Percentiles rank a stretch among this genome's conserved stretches.
Conservation (phyloP, 2,797 vertebrate genomes). For the Eulemur mongoz region DNA sequence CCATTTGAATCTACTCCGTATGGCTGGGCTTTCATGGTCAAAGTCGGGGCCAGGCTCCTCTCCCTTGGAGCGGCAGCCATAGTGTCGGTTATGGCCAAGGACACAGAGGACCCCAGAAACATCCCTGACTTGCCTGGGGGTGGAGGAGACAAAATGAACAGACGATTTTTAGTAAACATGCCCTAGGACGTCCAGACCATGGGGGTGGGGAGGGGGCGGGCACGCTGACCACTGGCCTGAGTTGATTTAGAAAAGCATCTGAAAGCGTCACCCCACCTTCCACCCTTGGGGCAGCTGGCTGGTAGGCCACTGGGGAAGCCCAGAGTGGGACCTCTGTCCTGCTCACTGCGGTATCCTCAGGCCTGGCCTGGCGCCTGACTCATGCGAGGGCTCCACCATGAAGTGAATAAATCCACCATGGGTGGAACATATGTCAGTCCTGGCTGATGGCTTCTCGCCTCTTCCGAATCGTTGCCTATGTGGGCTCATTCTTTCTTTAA, state of each 20-base stretch:
- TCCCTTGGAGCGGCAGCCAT: constrained; percentile 83
- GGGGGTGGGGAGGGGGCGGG: too few species aligned
- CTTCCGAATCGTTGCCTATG: background rate
- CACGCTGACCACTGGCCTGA: background rate
- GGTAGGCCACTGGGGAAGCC: background rate
- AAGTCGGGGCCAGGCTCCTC: constrained; percentile 83
- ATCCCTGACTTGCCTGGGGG: constrained; percentile 87
- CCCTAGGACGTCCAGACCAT: background rate
- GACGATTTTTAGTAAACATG: background rate
- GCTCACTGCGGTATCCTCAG: background rate
- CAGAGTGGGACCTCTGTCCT: background rate
- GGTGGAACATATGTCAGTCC: background rate
- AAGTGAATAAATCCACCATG: background rate
- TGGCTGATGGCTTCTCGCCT: background rate
- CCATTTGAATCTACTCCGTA: constrained; percentile 85
- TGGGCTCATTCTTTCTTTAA: background rate
- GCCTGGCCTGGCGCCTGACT: background rate
- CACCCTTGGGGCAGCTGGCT: background rate
- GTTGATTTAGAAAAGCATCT: background rate
- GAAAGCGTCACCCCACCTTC: background rate
- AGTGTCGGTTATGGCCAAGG: constrained; percentile 90
- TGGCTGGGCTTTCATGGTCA: constrained; percentile 88
- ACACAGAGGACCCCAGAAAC: constrained; percentile 89
- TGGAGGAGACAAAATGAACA: background rate
- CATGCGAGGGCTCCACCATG: rapidly evolving